Base-by-base conservation (phyloP, 2,113 vertebrate species). In the Gambusia holbrooki region DNA sequence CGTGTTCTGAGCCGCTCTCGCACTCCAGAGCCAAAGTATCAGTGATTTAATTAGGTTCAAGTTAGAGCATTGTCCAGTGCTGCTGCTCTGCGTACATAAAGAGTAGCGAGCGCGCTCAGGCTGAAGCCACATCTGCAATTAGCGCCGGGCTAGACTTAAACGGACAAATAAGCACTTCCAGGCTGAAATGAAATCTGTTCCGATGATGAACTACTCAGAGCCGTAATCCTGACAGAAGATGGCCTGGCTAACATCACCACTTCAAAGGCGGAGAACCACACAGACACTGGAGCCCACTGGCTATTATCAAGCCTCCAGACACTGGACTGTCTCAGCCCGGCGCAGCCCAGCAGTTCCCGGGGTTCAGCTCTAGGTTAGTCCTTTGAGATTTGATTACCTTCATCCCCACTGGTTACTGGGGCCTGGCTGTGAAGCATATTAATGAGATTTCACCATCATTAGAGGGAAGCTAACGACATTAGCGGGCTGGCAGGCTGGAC, bases 381-480 rank as follows among this genome's bases (percentile, higher is more conserved):
- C 86, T 80, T 79, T 30, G 88, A 93, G 92, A 94, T 93, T 89
- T 84, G 91, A 94, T 94, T 93, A 93, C 84, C 82, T 71, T 90
- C 88, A 86, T 92, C 87, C 90, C 88, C 81, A 89, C 91, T 92
- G 89, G 93, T 93, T 87, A 91, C 84, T 79, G 87, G 87, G 84
- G 85, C 80, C 89, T 88, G 90, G 90, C 90, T 93, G 93, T 87
- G 88, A 93, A 86, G 91, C 91, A 94, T 93, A 93, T 94, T 94
- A 93, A 94, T 94, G 84, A 94, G 89, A 94, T 92, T 93, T 92
- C 83, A 74, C 85, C 77, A 82, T 93, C 92, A 92, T 94, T 94
- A 93, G 88, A 85, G 85, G 81, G 68, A 76, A 63, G 88, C 84
- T 93, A 93, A 92, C 87, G 62, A 73, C 86, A 91, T 94, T 93